These are phyloP conservation scores for Microcaecilia unicolor DNA, from an alignment of 2,797 vertebrate species.

Conservation along the genomic window DNA sequence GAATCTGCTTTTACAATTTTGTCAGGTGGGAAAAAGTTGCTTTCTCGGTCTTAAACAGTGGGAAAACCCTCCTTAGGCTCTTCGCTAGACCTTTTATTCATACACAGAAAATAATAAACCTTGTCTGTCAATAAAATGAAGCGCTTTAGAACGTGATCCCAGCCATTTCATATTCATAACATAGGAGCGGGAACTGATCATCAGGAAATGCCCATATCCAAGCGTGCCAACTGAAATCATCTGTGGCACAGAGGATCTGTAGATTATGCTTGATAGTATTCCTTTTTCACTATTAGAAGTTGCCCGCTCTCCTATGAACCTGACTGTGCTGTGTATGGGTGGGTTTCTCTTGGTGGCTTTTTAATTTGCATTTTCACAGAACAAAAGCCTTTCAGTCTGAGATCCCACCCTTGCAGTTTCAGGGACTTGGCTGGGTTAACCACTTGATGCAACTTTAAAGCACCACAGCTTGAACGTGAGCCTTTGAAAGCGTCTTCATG, in stretches of 20 bases:
- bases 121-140: too few species aligned
- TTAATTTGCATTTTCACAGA: conserved; percentile 39
- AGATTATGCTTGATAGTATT: neutral
- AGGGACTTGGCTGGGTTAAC: conserved; percentile 55
- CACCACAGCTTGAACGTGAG: conserved; percentile 31
- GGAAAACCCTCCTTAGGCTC: conserved; percentile 54
- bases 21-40: conserved; percentile 34
- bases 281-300: too few species aligned
- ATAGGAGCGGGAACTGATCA: too few species aligned
- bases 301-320: conserved; percentile 2
- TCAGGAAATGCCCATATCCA: too few species aligned
- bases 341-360: conserved; percentile 38
- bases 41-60: conserved; percentile 52
- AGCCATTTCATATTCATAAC: too few species aligned
- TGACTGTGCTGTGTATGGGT: neutral
- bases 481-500: conserved; percentile 26
- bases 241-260: too few species aligned
- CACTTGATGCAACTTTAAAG: conserved; percentile 34
- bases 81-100: conserved; percentile 63
- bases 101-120: conserved; percentile 38
- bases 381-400: neutral
- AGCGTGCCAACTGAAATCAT: too few species aligned
- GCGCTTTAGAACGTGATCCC: too few species aligned
- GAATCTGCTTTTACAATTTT: too few species aligned
- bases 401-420: conserved; percentile 55